phyloP scores from a whole-genome alignment of 2,797 vertebrate genomes.

The Mycteria americana region DNA sequence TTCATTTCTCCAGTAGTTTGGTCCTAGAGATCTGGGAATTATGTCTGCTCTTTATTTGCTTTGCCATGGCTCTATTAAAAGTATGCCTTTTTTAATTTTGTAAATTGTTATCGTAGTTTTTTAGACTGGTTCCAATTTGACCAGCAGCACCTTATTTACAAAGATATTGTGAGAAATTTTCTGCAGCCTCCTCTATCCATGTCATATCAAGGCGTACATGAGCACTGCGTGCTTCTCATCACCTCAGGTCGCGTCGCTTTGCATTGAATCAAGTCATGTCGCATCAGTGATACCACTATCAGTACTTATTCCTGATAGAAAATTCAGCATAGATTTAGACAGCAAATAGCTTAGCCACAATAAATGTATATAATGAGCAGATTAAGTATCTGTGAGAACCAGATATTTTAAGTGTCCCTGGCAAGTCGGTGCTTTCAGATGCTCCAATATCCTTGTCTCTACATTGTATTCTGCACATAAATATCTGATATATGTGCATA shows the following conservation, averaged over 20 bases:
- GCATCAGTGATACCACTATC: slow-evolving; percentile 60
- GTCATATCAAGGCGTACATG: slow-evolving; percentile 7
- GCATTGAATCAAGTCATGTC: slow-evolving; percentile 68
- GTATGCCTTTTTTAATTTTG: background rate
- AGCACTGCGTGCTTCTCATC: slow-evolving; percentile 5
- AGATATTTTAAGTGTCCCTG: slow-evolving; percentile 55
- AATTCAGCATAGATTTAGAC: slow-evolving; percentile 69
- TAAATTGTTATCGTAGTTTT: background rate
- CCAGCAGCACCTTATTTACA: slow-evolving; percentile 30
- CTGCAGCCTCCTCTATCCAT: background rate
- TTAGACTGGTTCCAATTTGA: background rate
- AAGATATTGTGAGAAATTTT: background rate
- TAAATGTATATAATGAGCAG: slow-evolving; percentile 75
- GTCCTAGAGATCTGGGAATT: background rate
- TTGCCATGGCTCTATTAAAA: background rate
- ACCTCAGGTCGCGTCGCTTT: slow-evolving; percentile 67
- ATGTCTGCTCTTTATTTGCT: background rate
- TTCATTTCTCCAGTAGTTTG: background rate
- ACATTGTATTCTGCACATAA: background rate
- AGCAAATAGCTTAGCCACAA: slow-evolving; percentile 60
- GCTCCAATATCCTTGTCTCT: background rate
- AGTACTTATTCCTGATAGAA: slow-evolving; percentile 56
- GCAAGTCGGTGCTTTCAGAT: slow-evolving; percentile 46
- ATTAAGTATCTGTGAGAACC: slow-evolving; percentile 43
- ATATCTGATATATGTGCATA: background rate